Conservation (phyloP, 2,113 vertebrate species). For the Cygnus atratus region DNA sequence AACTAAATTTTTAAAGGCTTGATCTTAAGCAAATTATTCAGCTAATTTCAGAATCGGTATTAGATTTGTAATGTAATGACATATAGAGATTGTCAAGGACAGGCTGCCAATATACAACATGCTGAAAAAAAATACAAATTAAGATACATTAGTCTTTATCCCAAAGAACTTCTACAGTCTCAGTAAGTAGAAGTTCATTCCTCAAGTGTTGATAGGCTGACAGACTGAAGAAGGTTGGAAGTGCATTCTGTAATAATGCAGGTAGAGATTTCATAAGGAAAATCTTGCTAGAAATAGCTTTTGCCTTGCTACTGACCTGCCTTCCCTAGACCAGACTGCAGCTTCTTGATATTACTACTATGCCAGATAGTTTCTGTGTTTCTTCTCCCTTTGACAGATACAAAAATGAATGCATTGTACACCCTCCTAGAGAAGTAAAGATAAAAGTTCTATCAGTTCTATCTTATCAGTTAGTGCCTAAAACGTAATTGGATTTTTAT, state of each 20-base stretch:
- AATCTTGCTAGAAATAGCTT: background rate
- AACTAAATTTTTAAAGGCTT: background rate
- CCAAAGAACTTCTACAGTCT: background rate
- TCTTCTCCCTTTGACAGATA: background rate
- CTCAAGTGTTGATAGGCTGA: background rate
- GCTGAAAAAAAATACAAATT: background rate
- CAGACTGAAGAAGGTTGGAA: background rate
- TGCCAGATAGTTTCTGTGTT: background rate
- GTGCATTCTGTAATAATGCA: background rate
- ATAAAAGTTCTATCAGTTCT: conserved; percentile 10
- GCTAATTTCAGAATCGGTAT: background rate
- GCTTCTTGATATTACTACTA: background rate
- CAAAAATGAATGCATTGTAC: background rate
- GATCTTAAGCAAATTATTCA: background rate
- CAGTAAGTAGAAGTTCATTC: background rate
- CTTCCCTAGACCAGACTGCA: background rate
- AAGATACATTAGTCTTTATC: background rate
- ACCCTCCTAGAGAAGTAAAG: conserved; percentile 2
- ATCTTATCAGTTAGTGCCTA: conserved; percentile 17
- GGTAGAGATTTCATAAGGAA: background rate
- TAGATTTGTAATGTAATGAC: background rate
- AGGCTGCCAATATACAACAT: background rate
- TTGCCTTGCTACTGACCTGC: background rate
- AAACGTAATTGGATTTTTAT: conserved; percentile 53
- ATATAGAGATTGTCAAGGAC: background rate